Base-by-base conservation (phyloP, 2,797 vertebrate species). In the Macropodus opercularis region DNA sequence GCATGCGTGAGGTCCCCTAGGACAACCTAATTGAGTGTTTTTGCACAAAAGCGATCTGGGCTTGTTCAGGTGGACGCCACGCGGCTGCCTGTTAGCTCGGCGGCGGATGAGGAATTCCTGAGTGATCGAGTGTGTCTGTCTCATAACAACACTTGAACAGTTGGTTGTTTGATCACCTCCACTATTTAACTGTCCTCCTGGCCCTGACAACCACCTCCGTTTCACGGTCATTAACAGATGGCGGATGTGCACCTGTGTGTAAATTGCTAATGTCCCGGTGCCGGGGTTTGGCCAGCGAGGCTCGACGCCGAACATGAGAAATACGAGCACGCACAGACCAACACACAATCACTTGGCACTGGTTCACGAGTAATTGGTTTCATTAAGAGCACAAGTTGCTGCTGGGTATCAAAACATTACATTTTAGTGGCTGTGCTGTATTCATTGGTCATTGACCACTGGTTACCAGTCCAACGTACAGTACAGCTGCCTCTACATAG, bases 341-440 rank as follows among this genome's bases (percentile, higher is more conserved):
- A 5, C 52, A 39, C 43, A 57, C 69, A 55, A 38, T 63, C 44
- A 17, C 43, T 66, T 73, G 67, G 42, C 59, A 13, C 17, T 18
- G 51, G 63, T 76, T 80, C 60, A 65, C 48, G 70, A 55, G 68
- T 85, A 86, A 87, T 85, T 84, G 78, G 73, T 80, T 88, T 81
- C 79, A 81, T 84, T 85, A 77, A 69, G 68, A 83, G 76, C 68
- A 85, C 80, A 81, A 81, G 72, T 49, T 84, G 84, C 41, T 67
- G 69, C 56, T 63, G 69, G 43, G 81, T 78, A 81, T 84, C 80
- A 61, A 84, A 84, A 77, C 71, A 70, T 72, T 78, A 74, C 70
- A 75, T 85, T 72, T 85, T 69, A 86, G 64, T 63, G n/a, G n/a
- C n/a, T n/a, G n/a, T n/a, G n/a, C n/a, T n/a, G n/a, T 13, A 69